A percentile compares a stretch with the other conserved stretches of the same genome.
Conservation (phyloP, 2,888 invertebrate species). For the Cenopis cana region DNA sequence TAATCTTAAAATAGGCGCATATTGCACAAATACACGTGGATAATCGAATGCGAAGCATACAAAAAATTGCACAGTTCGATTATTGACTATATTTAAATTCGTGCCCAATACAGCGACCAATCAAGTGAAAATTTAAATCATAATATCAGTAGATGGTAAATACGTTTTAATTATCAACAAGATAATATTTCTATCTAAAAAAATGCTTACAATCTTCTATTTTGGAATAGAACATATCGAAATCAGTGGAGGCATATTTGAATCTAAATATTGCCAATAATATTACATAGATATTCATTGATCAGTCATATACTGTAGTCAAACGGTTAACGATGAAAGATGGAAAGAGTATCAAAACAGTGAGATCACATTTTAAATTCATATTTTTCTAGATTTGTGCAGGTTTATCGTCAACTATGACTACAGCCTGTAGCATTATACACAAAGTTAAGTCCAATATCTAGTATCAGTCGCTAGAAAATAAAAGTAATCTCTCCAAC, state of each 20-base stretch:
- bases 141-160: background rate
- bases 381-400: conserved; percentile 12
- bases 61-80: conserved; percentile 38
- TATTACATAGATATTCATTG: conserved; percentile 27
- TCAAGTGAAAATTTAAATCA: background rate
- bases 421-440: conserved; percentile 30
- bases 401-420: conserved; percentile 20
- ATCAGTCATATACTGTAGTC: conserved; percentile 29
- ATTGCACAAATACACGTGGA: conserved; percentile 36
- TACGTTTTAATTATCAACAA: background rate
- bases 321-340: conserved; percentile 6
- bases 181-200: background rate
- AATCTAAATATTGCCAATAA: conserved; percentile 34
- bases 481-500: background rate
- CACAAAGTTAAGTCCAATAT: conserved; percentile 28
- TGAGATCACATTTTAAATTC: conserved; percentile 36
- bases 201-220: background rate
- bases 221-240: background rate
- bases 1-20: conserved; percentile 26
- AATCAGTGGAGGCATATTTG: background rate
- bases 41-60: conserved; percentile 39
- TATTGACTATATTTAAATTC: conserved; percentile 32
- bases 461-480: background rate
- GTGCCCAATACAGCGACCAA: background rate
- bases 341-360: conserved; percentile 13